Evolutionary conservation across 2,797 vertebrate species (phyloP).

Genomic region (Lutjanus argentimaculatus): DNA sequence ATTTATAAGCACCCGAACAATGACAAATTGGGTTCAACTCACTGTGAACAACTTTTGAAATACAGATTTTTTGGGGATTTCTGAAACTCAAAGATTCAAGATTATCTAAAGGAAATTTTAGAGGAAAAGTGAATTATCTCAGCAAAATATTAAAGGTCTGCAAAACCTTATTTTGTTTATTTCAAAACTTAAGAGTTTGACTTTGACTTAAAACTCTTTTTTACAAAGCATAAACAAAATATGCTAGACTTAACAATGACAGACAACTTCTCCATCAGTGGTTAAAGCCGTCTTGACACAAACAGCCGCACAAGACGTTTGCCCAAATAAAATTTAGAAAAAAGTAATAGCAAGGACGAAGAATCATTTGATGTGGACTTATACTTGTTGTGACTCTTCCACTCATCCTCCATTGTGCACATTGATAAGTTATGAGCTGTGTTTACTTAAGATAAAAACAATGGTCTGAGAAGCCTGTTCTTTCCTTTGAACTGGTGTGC

Average conservation of each 20-base stretch:
- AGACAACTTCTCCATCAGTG: neutral
- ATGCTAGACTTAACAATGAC: neutral
- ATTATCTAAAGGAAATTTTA: too few species aligned
- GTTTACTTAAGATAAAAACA: slow-evolving; percentile 18
- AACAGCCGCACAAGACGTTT: neutral
- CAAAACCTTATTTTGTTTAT: too few species aligned
- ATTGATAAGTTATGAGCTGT: slow-evolving; percentile 12
- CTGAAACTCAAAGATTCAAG: too few species aligned
- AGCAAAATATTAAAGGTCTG: too few species aligned
- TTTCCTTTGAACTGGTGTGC: neutral
- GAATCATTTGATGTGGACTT: neutral
- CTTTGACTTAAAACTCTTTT: too few species aligned
- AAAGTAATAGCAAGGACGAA: neutral
- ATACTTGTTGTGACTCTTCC: neutral
- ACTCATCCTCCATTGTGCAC: neutral
- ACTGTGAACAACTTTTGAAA: too few species aligned
- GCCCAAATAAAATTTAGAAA: neutral
- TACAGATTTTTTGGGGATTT: too few species aligned
- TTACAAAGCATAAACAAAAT: neutral
- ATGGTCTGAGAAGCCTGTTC: slow-evolving; percentile 19
- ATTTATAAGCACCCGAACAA: too few species aligned
- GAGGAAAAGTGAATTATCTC: too few species aligned
- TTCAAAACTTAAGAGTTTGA: too few species aligned
- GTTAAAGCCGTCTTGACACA: neutral
- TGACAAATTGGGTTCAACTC: too few species aligned